Evolutionary conservation across 1,140 invertebrate species (phyloP), one percentile per base, ranked within the genome.

Genomic region (Lucilia sericata): DNA sequence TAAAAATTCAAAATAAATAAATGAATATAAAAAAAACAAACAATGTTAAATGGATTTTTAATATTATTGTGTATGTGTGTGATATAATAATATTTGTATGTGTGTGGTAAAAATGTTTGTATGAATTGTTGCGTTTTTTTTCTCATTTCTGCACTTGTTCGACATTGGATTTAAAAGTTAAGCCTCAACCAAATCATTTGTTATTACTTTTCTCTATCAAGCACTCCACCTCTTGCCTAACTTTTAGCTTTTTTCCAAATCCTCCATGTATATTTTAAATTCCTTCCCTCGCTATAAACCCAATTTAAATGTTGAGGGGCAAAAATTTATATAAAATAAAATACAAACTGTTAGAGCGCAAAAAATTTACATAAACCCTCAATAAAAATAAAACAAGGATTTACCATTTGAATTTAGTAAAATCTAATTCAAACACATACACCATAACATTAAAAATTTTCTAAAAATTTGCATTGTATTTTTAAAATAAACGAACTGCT

Each of bases 351-450:
- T 49, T 47, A 49, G 19, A 49, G 36, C 34, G 34, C 19, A 49
- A 49, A 49, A 49, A 80, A 80, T 80, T 80, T 80, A 80, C 76
- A 80, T 49, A 80, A 80, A 80, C 42, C n/a, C 76, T 19, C 34
- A 80, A 80, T 80, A 80, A 80, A 80, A 80, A 80, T 80, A 80
- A 80, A 80, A 80, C 42, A 80, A 80, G 76, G 76, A 80, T 80
- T 80, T 80, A 51, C n/a, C 42, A 51, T 42, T 78, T 19, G n/a
- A 51, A 49, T 80, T 80, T 49, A 80, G 19, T 51, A 76, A 42
- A 42, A 76, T 17, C 12, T 17, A 55, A 42, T 10, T 42, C 25
- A 55, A 55, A 12, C 12, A 55, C 51, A 55, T 14, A 55, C 51
- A 42, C 5, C 1, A 30, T 3, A 42, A 42, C 42, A 42, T 10